Evolutionary conservation across 2,113 vertebrate species (phyloP).

Genomic region (Amblyopsis rosae): DNA sequence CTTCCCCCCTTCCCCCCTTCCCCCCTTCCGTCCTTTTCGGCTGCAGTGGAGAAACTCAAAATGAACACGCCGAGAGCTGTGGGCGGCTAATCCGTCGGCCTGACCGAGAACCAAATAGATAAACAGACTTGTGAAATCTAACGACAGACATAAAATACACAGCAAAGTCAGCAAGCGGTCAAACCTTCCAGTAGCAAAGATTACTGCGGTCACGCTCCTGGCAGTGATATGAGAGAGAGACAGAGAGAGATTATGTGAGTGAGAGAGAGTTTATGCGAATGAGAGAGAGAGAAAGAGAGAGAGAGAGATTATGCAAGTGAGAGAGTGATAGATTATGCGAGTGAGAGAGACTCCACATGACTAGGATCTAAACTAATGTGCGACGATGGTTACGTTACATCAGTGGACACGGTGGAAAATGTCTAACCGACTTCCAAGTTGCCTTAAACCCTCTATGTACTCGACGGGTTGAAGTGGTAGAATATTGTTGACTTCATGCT

Average conservation of each 20-base stretch:
- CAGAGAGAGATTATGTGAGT: background rate
- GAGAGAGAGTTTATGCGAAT: background rate
- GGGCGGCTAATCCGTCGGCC: slow-evolving; percentile 49
- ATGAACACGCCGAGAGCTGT: slow-evolving; percentile 45
- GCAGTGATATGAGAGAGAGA: slow-evolving; percentile 28
- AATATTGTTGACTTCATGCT: slow-evolving; percentile 16
- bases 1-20: slow-evolving; percentile 1
- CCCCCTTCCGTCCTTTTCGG: slow-evolving; percentile 29
- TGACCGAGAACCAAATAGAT: slow-evolving; percentile 63
- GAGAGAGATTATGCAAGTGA: background rate
- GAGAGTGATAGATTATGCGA: background rate
- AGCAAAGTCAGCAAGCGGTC: slow-evolving; percentile 40
- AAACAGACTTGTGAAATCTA: slow-evolving; percentile 49
- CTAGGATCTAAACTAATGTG: slow-evolving; percentile 47
- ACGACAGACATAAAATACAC: slow-evolving; percentile 47
- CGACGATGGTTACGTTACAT: slow-evolving; percentile 45
- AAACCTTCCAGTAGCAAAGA: slow-evolving; percentile 62
- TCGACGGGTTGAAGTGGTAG: slow-evolving; percentile 45
- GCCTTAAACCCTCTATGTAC: slow-evolving; percentile 96
- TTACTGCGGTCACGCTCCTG: slow-evolving; percentile 48
- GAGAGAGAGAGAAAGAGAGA: background rate
- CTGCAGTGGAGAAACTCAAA: slow-evolving; percentile 32
- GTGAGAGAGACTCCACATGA: slow-evolving; percentile 11
- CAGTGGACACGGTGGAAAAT: slow-evolving; percentile 43
- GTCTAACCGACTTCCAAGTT: slow-evolving; percentile 75